Percentiles rank a stretch among this genome's conserved stretches.
phyloP scores from a whole-genome alignment of 2,113 vertebrate species.

The Paedocypris sp. region DNA sequence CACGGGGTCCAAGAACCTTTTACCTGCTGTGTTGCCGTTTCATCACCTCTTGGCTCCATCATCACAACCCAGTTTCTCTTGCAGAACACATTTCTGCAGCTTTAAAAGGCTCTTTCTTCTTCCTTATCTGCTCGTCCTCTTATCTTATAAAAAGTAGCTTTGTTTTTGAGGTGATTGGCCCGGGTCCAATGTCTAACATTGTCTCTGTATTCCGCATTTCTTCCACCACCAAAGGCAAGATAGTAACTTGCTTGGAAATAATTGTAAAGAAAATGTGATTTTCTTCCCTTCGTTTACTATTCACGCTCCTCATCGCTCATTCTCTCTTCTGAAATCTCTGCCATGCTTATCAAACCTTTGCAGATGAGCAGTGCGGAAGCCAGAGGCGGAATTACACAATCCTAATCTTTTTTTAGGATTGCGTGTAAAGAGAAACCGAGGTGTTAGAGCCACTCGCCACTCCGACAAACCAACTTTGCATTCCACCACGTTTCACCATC shows the following conservation, averaged over 20 bases:
- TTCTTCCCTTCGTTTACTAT: slow-evolving; percentile 19
- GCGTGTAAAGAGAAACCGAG: slow-evolving; percentile 33
- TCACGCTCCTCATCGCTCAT: slow-evolving; percentile 18
- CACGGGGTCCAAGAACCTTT: not conserved
- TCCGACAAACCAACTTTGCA: slow-evolving; percentile 23
- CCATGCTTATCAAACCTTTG: slow-evolving; percentile 52
- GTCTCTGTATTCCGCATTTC: slow-evolving; percentile 6
- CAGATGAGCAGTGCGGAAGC: slow-evolving; percentile 49
- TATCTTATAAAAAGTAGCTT: slow-evolving; percentile 9
- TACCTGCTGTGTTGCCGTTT: not conserved
- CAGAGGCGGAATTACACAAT: slow-evolving; percentile 39
- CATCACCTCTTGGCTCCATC: not conserved
- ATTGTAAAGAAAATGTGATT: slow-evolving; percentile 47
- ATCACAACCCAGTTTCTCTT: not conserved
- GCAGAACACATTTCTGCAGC: not conserved
- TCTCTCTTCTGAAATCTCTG: slow-evolving; percentile 17
- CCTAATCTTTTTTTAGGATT: slow-evolving; percentile 49
- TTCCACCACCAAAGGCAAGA: slow-evolving; percentile 1
- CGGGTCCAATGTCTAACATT: slow-evolving; percentile 1
- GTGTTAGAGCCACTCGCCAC: slow-evolving; percentile 37
- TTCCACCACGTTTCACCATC: no score
- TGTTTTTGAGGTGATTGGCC: not conserved
- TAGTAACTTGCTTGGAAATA: slow-evolving; percentile 28
- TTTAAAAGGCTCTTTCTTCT: not conserved
- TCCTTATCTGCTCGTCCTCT: slow-evolving; percentile 1